Evolutionary conservation across 2,888 invertebrate genomes (phyloP).

Genomic region (Ecdyonurus torrentis): DNA sequence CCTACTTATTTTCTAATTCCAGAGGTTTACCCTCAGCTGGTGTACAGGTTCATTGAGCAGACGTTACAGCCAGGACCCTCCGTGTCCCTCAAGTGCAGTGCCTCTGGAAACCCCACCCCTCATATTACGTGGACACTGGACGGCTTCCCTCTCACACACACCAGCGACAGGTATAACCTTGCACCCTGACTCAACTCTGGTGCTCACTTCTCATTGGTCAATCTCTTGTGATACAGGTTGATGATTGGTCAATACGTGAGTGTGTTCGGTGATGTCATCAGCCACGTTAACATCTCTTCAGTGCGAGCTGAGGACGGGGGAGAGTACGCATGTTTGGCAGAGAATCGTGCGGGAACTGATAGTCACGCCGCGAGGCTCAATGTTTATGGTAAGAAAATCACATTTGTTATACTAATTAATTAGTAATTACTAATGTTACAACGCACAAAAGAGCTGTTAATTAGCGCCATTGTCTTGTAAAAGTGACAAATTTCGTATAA

Average conservation of each 20-base stretch:
- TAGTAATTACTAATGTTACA: too few species aligned
- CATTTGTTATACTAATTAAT: too few species aligned
- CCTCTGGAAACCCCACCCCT: slow-evolving; percentile 32
- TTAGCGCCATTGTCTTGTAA: too few species aligned
- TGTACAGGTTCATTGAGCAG: slow-evolving; percentile 30
- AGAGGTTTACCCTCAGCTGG: slow-evolving; percentile 34
- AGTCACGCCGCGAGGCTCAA: slow-evolving; percentile 33
- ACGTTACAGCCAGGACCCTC: slow-evolving; percentile 31
- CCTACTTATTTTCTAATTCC: too few species aligned
- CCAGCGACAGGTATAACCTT: slow-evolving; percentile 33
- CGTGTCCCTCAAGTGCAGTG: slow-evolving; percentile 31
- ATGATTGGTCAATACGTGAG: slow-evolving; percentile 63
- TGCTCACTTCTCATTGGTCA: too few species aligned
- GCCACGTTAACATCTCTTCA: slow-evolving; percentile 30
- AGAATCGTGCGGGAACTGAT: slow-evolving; percentile 31
- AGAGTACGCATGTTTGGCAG: slow-evolving; percentile 33
- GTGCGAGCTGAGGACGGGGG: slow-evolving; percentile 35
- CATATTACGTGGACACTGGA: slow-evolving; percentile 33
- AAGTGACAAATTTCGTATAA: too few species aligned
- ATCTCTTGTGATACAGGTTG: slow-evolving; percentile 40
- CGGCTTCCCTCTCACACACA: slow-evolving; percentile 36
- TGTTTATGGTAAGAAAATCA: slow-evolving; percentile 40
- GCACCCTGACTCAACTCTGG: too few species aligned
- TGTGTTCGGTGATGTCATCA: slow-evolving; percentile 42
- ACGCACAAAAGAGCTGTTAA: too few species aligned